Percentiles rank a stretch among this genome's conserved stretches.
These are phyloP conservation scores for Drosophila paracracens DNA, from an alignment of 2,888 invertebrate genomes.

Conservation along the genomic window DNA sequence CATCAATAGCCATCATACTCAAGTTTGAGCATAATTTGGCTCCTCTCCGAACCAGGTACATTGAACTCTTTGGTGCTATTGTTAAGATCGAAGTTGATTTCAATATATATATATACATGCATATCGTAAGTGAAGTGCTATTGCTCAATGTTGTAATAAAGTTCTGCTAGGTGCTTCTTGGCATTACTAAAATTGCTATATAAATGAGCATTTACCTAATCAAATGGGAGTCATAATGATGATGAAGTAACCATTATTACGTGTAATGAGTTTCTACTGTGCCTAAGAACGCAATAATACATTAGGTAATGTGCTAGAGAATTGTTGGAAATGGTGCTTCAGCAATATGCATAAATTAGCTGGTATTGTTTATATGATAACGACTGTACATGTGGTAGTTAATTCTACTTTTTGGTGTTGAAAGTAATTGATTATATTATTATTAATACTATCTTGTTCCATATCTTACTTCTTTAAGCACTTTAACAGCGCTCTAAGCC, in stretches of 20 bases:
- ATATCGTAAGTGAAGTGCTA: background rate
- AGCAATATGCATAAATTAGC: background rate
- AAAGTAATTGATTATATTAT: background rate
- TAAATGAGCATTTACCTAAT: constrained; percentile 3
- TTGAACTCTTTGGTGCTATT: constrained; percentile 36
- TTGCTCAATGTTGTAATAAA: background rate
- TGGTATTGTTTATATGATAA: background rate
- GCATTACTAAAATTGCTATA: constrained; percentile 8
- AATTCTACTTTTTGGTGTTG: background rate
- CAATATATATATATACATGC: background rate
- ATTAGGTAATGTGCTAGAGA: background rate
- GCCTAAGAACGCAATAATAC: background rate
- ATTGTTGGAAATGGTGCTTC: background rate
- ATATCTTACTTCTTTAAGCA: background rate
- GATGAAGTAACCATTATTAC: background rate
- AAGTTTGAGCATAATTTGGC: constrained; percentile 23
- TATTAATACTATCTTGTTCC: background rate
- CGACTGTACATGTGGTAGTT: background rate
- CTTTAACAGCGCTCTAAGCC: background rate
- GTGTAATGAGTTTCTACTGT: background rate
- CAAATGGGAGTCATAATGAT: constrained; percentile 17
- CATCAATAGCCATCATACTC: constrained; percentile 44
- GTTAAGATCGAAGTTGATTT: background rate
- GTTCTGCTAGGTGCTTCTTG: constrained; percentile 5
- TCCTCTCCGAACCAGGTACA: constrained; percentile 32